Conservation (phyloP, 2,888 invertebrate genomes). For the Malacosoma neustria region DNA sequence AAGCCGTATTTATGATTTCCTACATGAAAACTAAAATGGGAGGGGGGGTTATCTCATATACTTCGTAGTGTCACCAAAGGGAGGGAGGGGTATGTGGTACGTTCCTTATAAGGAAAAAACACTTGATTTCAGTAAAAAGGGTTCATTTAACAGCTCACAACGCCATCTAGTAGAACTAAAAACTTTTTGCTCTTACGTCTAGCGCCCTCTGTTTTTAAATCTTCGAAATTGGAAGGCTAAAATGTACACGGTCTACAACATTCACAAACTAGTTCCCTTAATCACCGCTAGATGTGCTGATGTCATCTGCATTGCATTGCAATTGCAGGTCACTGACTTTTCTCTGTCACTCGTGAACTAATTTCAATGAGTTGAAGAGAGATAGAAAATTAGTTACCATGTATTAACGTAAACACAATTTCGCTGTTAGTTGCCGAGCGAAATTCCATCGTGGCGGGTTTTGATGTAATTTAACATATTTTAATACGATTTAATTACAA, state of each 20-base stretch:
- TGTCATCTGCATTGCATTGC: slow-evolving; percentile 14
- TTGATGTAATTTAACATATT: slow-evolving; percentile 4
- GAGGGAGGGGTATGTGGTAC: too few species aligned
- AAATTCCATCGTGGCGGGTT: slow-evolving; percentile 42
- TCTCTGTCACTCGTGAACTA: slow-evolving; percentile 17
- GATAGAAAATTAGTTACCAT: slow-evolving; percentile 30
- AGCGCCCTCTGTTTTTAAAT: neutral
- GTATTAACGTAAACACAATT: slow-evolving; percentile 52
- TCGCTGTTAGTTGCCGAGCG: slow-evolving; percentile 46
- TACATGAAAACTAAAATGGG: too few species aligned
- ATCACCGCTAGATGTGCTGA: slow-evolving; percentile 13
- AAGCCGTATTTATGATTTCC: too few species aligned
- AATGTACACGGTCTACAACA: too few species aligned
- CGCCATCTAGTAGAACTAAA: slow-evolving; percentile 21
- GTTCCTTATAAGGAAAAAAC: too few species aligned
- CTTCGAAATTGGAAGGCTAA: neutral
- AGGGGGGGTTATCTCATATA: too few species aligned
- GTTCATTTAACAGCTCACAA: too few species aligned
- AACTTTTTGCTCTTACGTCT: neutral
- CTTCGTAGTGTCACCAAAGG: too few species aligned
- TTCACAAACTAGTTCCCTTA: neutral
- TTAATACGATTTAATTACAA: slow-evolving; percentile 10
- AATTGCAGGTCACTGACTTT: slow-evolving; percentile 19
- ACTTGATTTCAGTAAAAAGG: too few species aligned
- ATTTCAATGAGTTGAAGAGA: slow-evolving; percentile 15